Conservation (phyloP, 2,113 vertebrate genomes). For the Heteronetta atricapilla region DNA sequence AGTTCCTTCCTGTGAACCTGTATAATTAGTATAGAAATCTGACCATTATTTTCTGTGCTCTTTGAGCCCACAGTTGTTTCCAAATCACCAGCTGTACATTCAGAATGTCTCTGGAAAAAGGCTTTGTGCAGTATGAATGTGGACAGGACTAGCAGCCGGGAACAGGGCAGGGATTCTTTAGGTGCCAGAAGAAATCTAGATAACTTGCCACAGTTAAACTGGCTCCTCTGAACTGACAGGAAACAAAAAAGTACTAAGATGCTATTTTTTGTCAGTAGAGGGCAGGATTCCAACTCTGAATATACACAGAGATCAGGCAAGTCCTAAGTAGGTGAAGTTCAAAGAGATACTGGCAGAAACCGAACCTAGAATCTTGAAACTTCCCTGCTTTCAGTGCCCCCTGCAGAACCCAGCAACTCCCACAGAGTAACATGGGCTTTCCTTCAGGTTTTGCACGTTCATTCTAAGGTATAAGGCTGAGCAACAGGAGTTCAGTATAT, state of each 20-base stretch:
- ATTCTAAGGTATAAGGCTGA: neutral
- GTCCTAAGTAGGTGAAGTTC: neutral
- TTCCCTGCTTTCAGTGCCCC: neutral
- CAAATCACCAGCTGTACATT: neutral
- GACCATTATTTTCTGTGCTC: neutral
- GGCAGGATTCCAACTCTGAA: neutral
- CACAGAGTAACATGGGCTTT: neutral
- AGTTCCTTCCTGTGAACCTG: neutral
- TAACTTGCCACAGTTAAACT: neutral
- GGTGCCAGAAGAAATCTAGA: neutral
- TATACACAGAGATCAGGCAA: neutral
- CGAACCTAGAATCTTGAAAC: neutral
- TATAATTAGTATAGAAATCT: neutral
- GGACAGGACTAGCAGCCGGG: neutral
- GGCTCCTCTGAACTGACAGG: neutral
- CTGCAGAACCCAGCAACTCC: neutral
- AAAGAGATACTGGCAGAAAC: neutral
- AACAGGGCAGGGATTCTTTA: neutral
- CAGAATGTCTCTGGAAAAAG: neutral
- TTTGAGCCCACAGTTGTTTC: neutral
- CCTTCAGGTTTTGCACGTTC: neutral
- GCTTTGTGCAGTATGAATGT: neutral
- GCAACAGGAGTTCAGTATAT: neutral
- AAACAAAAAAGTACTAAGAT: neutral
- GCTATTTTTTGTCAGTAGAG: neutral